phyloP scores from a whole-genome alignment of 2,888 invertebrate species.

The Lampropteryx suffumata region DNA sequence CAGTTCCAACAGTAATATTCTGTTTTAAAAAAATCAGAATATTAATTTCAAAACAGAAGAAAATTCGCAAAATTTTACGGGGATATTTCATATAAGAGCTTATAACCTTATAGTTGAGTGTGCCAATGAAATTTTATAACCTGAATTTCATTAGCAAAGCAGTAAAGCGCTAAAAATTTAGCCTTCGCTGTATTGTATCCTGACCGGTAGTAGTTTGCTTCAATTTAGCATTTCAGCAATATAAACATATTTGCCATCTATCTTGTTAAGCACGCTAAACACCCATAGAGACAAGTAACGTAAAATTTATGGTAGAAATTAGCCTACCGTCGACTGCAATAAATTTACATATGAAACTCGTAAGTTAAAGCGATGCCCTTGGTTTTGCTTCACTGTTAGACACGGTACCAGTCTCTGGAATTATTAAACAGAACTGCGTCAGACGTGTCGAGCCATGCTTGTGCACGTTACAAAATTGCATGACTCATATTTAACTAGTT shows the following conservation, averaged over 20 bases:
- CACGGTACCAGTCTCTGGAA: conserved; percentile 26
- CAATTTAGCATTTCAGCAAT: conserved; percentile 20
- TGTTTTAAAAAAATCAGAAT: too few species aligned
- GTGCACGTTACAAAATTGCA: too few species aligned
- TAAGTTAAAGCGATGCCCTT: conserved; percentile 64
- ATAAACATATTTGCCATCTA: conserved; percentile 45
- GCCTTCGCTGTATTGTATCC: not conserved
- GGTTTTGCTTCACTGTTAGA: conserved; percentile 33
- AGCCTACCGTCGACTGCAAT: conserved; percentile 71
- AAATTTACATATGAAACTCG: conserved; percentile 80
- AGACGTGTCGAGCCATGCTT: not conserved
- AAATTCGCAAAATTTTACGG: too few species aligned
- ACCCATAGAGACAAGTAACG: conserved; percentile 65
- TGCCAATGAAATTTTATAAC: too few species aligned
- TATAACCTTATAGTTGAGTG: too few species aligned
- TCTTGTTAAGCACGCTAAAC: conserved; percentile 58
- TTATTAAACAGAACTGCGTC: conserved; percentile 1
- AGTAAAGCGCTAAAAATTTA: too few species aligned
- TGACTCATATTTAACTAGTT: too few species aligned
- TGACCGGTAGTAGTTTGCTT: conserved; percentile 14
- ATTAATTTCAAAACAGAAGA: too few species aligned
- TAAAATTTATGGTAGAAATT: conserved; percentile 76
- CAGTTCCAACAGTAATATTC: too few species aligned
- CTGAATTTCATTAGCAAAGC: too few species aligned
- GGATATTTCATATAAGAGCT: too few species aligned